These are phyloP conservation scores for Austrofundulus limnaeus DNA, from an alignment of 2,113 vertebrate genomes.

Conservation along the genomic window DNA sequence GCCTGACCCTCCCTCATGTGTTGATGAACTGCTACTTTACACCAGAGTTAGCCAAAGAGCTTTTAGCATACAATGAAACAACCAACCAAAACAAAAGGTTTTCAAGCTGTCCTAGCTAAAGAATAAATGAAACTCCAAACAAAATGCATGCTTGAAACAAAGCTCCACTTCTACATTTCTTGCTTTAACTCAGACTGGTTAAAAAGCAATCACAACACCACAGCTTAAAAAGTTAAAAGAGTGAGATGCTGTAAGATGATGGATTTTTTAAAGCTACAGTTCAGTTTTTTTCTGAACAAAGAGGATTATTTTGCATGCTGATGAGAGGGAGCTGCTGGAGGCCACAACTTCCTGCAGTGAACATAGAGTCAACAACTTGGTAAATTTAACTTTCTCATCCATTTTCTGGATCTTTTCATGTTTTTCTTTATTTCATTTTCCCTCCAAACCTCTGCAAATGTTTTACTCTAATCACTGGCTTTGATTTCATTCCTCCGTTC, in stretches of 20 bases:
- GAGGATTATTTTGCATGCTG: constrained; percentile 45
- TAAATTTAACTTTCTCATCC: constrained; percentile 57
- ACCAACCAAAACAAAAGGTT: too few relatives aligned
- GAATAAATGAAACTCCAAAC: not conserved
- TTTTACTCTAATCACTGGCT: constrained; percentile 63
- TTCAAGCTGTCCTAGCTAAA: too few relatives aligned
- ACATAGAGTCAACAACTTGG: constrained; percentile 49
- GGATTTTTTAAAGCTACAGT: constrained; percentile 32
- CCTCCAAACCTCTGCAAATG: constrained; percentile 51
- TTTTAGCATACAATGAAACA: not conserved
- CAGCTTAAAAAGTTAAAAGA: constrained; percentile 31
- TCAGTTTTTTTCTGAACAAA: constrained; percentile 44
- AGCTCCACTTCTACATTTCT: too few relatives aligned
- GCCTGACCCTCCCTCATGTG: too few relatives aligned
- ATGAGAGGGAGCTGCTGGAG: constrained; percentile 57
- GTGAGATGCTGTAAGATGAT: constrained; percentile 26
- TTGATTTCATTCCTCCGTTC: constrained; percentile 56
- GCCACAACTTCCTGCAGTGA: constrained; percentile 50
- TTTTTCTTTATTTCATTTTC: constrained; percentile 1
- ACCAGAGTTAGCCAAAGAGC: too few relatives aligned
- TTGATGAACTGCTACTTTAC: too few relatives aligned
- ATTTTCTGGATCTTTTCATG: constrained; percentile 36
- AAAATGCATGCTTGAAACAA: not conserved
- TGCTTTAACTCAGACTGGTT: not conserved
- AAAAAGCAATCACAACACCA: constrained; percentile 9